Evolutionary conservation across 2,113 vertebrate genomes (phyloP), one percentile per base, ranked within the genome.

Genomic region (Amphiprion percula): DNA sequence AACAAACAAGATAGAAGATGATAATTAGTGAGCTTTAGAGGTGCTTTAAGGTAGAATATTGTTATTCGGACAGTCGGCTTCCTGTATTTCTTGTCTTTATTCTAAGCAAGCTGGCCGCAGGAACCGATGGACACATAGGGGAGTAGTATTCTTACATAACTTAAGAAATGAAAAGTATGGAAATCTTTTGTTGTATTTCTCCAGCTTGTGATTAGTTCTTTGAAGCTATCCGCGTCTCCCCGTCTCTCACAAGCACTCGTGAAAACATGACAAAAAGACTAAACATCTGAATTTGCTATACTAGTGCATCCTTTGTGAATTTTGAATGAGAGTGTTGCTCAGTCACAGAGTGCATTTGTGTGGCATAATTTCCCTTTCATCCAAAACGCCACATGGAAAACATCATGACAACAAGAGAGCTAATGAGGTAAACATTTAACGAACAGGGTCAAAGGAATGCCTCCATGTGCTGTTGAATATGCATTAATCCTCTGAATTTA

Each of bases 381-480:
- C 85, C 80, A 80, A 89, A 90, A 88, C 82, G 74, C 80, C 87
- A 87, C 72, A 88, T 76, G 77, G 78, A 85, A 77, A 88, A 83
- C 80, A 87, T 81, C 53, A 69, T n/a, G 30, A 71, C 82, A 87
- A 92, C 78, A 90, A 86, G 80, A 80, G 70, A 71, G 87, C 87
- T 88, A 90, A 91, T 87, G 86, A 93, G 79, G 77, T 74, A 92
- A 85, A 81, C 83, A 88, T 89, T 93, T 91, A 92, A 83, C 53
- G 23, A 91, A 84, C 82, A 90, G 76, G 83, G 88, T 81, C 78
- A 80, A 76, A 55, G 61, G 70, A 82, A 80, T 79, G 80, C 81
- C 80, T 90, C 70, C 46, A 69, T 88, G 71, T 78, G 80, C 77
- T 70, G 60, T 74, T 90, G 80, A 91, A 88, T 91, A 91, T 89